phyloP scores from a whole-genome alignment of 2,797 vertebrate species.

The Phrynocephalus forsythii region DNA sequence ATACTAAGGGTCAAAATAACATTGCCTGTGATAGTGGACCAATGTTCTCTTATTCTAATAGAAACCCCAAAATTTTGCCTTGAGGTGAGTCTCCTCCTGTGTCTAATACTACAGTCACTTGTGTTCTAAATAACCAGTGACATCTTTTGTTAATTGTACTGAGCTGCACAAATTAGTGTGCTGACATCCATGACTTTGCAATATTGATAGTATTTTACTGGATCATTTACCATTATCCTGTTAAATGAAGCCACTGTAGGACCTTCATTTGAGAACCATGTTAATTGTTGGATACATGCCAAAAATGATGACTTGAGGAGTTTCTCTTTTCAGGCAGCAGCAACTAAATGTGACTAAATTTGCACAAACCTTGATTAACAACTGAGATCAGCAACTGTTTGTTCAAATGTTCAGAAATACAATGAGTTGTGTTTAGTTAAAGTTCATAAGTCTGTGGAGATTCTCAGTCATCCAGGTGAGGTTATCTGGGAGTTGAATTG shows the following conservation, averaged over 20 bases:
- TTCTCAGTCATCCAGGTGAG: no score
- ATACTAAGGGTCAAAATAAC: background rate
- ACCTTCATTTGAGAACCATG: background rate
- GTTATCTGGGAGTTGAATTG: no score
- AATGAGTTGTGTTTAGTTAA: background rate
- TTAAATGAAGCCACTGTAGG: background rate
- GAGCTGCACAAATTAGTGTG: background rate
- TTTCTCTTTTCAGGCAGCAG: background rate
- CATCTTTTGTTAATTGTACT: background rate
- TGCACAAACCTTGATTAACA: background rate
- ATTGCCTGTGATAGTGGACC: background rate
- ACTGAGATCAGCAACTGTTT: background rate
- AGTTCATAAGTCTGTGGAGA: background rate
- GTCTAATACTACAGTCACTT: background rate
- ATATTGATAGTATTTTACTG: background rate
- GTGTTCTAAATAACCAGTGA: background rate
- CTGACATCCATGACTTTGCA: no score
- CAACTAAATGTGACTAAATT: background rate
- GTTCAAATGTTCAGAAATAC: background rate
- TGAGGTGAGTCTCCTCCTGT: no score
- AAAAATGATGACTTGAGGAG: background rate
- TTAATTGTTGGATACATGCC: background rate
- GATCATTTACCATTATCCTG: background rate
- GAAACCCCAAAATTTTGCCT: background rate
- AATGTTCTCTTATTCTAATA: background rate